Conservation (phyloP, 2,113 vertebrate species). For the human (Homo sapiens) region GRCh38 chr4:131255501-131256000, state of each 20-base stretch:
- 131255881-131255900: background rate
- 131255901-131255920: background rate
- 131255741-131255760: background rate
- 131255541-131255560: constrained; percentile 23
- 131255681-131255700: constrained; percentile 44
- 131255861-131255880: background rate
- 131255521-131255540: constrained; percentile 31
- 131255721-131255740: background rate
- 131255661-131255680: constrained; percentile 59
- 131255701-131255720: constrained; percentile 13
- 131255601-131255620: constrained; percentile 31
- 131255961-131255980: background rate
- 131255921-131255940: background rate
- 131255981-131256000: background rate
- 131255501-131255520: background rate
- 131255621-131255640: constrained; percentile 54
- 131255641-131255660: constrained; percentile 68
- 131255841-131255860: background rate
- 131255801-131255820: constrained; percentile 11
- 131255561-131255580: background rate
- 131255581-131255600: constrained; percentile 11
- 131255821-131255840: background rate
- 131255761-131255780: constrained; percentile 41
- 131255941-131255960: background rate
- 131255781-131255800: constrained; percentile 13